Base-by-base conservation (phyloP, 2,888 invertebrate genomes). In the Mongoloraphidia duomilia region DNA sequence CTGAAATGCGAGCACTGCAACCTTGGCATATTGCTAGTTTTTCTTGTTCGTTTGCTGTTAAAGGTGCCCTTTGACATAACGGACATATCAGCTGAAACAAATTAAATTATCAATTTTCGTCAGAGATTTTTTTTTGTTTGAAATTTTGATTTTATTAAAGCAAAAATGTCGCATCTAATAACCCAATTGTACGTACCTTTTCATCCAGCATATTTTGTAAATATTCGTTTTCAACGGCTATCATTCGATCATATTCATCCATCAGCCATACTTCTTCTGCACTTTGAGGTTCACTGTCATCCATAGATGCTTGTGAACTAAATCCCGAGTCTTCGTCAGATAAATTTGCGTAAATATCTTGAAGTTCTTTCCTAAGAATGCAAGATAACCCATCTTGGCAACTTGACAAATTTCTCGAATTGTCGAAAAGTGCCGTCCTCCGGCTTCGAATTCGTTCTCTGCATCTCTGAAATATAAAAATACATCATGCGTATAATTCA, bases 241-340 rank as follows among this genome's bases (percentile, higher is more conserved):
- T 45, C 13, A 45, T 45, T 13, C 37, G 45, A 35, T 45, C 45
- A 37, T 34, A 34, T 37, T 45, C 37, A 38, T 45, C 33, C 45
- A 45, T 45, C 10, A 45, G 14, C 45, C 45, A 45, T 34, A 37
- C 38, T 8, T 45, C 45, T 10, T 42, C 44, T 34, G 13, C 12
- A 34, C 34, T n/a, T 34, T 44, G 35, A 11, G 34, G 9, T n/a
- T 12, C 17, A 10, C 13, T 41, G 6, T 41, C 41, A 41, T 13
- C 10, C 14, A 41, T 14, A 3, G 41, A 41, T 1, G 41, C 17
- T 5, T 13, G 35, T 38, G 36, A 35, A 17, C 17, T 35, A 17
- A 45, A 35, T 10, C 36, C 45, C 11, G 35, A 45, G 14, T 45
- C 45, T 37, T 45, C 9, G 11, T 45, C 45, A 13, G 26, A 26